Evolutionary conservation across 2,113 vertebrate species (phyloP), one percentile per base, ranked within the genome.

Genomic region (Aegypius monachus): DNA sequence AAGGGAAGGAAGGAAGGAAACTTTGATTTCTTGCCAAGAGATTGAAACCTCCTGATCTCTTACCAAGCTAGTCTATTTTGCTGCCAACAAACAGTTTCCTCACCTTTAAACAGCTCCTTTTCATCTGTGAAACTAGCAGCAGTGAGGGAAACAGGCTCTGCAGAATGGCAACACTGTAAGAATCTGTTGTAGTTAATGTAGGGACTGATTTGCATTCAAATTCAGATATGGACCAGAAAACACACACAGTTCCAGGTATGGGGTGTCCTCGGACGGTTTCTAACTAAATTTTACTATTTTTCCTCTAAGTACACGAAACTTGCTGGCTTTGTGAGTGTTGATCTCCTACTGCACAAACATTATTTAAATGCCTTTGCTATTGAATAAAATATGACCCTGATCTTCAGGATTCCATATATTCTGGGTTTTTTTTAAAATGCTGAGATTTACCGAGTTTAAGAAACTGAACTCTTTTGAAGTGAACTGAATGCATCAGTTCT

Each of bases 1-100:
- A 93, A 96, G 77, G 79, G 40, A 95, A 95, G 96, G 21, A 86
- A 90, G 86, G 96, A 94, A 96, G 88, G 74, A 97, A 95, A 93
- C 71, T 82, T 95, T 71, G 68, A 61, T 92, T 94, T 94, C 68
- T 90, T 94, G 87, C 85, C 91, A 81, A 62, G 78, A 90, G 84
- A 93, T 80, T 77, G 83, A 93, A 95, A 84, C 29, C 80, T 90
- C 87, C 50, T 36, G n/a, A 65, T 90, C 52, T 81, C 68, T 71
- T 87, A 93, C 73, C 66, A 91, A 52, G 65, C 26, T 53, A n/a
- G 77, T 63, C 92, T 92, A 65, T 92, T 95, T 93, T 86, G 34
- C 63, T 96, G 94, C 91, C 90, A 93, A 63, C 72, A 66, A 66
- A 52, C 68, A 81, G 36, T 63, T 94, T 86, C 82, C 62, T 91